These are phyloP conservation scores for Psophia crepitans DNA, from an alignment of 2,113 vertebrate genomes.

Conservation along the genomic window DNA sequence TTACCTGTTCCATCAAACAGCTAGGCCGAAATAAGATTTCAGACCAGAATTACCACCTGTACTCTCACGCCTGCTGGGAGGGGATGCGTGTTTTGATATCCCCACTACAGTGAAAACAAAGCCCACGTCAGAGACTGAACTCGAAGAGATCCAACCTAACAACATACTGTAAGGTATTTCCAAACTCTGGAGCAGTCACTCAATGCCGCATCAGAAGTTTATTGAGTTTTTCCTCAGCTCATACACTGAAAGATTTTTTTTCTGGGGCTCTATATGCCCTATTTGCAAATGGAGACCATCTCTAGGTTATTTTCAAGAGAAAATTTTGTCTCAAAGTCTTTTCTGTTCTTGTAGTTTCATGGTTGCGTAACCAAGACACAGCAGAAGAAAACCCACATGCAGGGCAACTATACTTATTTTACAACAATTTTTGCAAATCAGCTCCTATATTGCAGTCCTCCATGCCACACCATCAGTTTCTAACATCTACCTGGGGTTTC, in stretches of 20 bases:
- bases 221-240: neutral
- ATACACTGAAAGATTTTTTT: neutral
- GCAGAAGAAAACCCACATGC: neutral
- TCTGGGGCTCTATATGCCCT: neutral
- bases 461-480: neutral
- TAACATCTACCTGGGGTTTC: neutral
- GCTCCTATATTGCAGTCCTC: neutral
- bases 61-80: neutral
- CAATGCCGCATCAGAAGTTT: neutral
- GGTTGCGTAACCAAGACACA: neutral
- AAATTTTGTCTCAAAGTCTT: neutral
- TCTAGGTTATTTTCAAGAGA: neutral
- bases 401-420: neutral
- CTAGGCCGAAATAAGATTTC: neutral
- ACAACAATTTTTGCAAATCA: neutral
- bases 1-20: neutral
- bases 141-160: neutral
- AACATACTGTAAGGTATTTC: neutral
- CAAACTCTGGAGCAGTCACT: neutral
- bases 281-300: neutral
- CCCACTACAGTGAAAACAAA: neutral
- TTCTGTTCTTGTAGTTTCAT: neutral
- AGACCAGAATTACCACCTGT: neutral
- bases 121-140: neutral
- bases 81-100: neutral